Evolutionary conservation across 2,113 vertebrate species (phyloP).

Genomic region (Rhinogobius similis): DNA sequence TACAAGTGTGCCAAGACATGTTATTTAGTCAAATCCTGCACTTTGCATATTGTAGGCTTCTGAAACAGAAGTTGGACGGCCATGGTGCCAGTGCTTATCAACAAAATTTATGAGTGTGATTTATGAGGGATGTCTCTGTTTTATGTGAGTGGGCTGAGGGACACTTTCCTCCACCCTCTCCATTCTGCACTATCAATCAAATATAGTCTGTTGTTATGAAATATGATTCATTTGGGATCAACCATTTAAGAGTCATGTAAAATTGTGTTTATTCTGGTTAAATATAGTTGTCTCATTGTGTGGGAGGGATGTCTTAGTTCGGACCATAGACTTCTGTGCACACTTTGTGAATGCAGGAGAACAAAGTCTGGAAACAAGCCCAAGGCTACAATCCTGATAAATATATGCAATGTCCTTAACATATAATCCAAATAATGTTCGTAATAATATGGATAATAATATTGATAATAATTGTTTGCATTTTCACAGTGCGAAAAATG

Average conservation of each 20-base stretch:
- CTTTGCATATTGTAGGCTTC: slow-evolving; percentile 6
- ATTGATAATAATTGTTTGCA: too few relatives aligned
- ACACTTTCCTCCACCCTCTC: slow-evolving; percentile 1
- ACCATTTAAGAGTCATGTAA: background rate
- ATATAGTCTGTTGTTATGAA: slow-evolving; percentile 3
- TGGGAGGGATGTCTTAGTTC: too few relatives aligned
- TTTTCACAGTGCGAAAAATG: too few relatives aligned
- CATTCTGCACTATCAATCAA: slow-evolving; percentile 7
- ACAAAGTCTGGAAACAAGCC: background rate
- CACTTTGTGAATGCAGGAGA: too few relatives aligned
- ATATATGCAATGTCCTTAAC: too few relatives aligned
- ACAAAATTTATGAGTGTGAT: slow-evolving; percentile 1
- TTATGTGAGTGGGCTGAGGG: slow-evolving; percentile 4
- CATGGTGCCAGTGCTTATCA: slow-evolving; percentile 1
- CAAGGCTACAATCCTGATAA: background rate
- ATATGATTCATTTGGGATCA: background rate
- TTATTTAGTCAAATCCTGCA: slow-evolving; percentile 5
- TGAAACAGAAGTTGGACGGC: background rate
- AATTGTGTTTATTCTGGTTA: background rate
- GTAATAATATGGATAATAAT: too few relatives aligned
- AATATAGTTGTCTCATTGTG: background rate
- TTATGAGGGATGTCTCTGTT: slow-evolving; percentile 2
- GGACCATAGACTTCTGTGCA: too few relatives aligned
- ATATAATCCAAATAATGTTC: too few relatives aligned
- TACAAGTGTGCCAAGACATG: background rate